Base-by-base conservation (phyloP, 1,140 invertebrate species). In the Nephotettix cincticeps region DNA sequence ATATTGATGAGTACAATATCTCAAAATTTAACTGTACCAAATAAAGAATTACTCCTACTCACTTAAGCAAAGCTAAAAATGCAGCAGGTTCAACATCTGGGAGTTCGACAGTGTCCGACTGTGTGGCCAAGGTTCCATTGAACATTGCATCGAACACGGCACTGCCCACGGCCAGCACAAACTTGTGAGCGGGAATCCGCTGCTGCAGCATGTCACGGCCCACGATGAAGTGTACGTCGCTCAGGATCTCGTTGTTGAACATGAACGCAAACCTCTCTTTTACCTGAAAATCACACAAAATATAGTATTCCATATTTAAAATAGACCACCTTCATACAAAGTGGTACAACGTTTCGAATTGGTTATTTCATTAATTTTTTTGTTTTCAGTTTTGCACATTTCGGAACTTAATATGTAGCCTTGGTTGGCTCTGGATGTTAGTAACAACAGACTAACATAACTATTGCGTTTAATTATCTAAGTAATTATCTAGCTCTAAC, bases 101-200 rank as follows among this genome's bases (percentile, higher is more conserved):
- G 51, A 95, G 82, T 78, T 93, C 90, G 64, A 94, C 90, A 75
- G 93, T 88, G 51, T 87, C 85, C 27, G 90, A 87, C 65, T 85
- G 83, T 14, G 87, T 88, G 0, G 89, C 87, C 71, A 89, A 75
- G 6, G 86, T 88, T 43, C 92, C 89, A 79, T 94, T 93, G 77
- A 95, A 95, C 90, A 95, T 93, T 6, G 92, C 91, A 82, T 95
- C 92, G 81, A 95, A 95, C 1, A 95, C 92, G 1, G 90, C 90
- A 80, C 90, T 93, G 9, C 92, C 92, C 47, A 92, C 90, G 4
- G 91, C 91, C 6, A 95, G 79, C 1, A 95, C 88, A 80, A 95
- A 91, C 79, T 93, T 94, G 77, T 95, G 93, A 1, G 92, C 93
- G 1, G 93, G 92, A 73, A 95, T 91, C 45, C 89, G 82, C 76